phyloP scores from a whole-genome alignment of 2,888 invertebrate genomes.

The Callinectes sapidus region DNA sequence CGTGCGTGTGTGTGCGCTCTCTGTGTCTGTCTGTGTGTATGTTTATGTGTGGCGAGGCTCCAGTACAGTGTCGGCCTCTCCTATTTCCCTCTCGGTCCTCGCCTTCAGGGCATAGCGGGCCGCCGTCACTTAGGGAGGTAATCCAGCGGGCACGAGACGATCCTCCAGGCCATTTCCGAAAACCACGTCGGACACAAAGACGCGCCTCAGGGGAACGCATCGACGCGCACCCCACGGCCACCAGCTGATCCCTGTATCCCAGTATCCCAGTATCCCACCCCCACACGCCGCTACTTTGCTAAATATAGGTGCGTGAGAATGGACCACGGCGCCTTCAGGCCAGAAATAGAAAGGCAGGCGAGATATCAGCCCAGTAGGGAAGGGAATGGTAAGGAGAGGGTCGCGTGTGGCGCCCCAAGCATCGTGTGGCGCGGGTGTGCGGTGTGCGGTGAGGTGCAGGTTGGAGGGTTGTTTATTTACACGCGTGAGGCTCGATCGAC shows the following conservation, averaged over 20 bases:
- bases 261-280: background rate
- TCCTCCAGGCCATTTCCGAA: slow-evolving; percentile 15
- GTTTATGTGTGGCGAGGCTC: background rate
- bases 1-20: background rate
- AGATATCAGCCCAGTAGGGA: background rate
- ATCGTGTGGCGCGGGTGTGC: background rate
- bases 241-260: slow-evolving; percentile 30
- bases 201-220: background rate
- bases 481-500: background rate
- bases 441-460: background rate
- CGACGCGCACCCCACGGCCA: slow-evolving; percentile 43
- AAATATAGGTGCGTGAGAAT: background rate
- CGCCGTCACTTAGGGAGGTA: slow-evolving; percentile 20
- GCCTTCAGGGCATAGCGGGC: background rate
- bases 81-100: slow-evolving; percentile 18
- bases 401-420: slow-evolving; percentile 15
- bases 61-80: background rate
- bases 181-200: slow-evolving; percentile 37
- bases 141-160: slow-evolving; percentile 31
- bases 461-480: background rate
- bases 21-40: background rate
- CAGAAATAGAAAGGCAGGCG: slow-evolving; percentile 9
- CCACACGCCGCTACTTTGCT: background rate
- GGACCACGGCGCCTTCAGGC: slow-evolving; percentile 13
- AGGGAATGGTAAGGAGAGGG: background rate